Evolutionary conservation across 2,797 vertebrate genomes (phyloP).

Genomic region (Harpagifer antarcticus): DNA sequence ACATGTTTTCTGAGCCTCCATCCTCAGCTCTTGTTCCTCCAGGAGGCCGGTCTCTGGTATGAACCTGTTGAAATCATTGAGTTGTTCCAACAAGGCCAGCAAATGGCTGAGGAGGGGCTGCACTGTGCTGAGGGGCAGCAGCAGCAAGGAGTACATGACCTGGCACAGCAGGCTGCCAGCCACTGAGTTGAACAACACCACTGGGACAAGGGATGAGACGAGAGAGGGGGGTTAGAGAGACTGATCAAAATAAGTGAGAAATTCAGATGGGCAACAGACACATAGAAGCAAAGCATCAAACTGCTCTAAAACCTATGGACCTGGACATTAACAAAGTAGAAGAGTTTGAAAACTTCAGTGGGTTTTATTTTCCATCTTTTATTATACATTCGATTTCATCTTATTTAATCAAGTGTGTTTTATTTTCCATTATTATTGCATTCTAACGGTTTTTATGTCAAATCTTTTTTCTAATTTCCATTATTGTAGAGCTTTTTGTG

Average conservation of each 20-base stretch:
- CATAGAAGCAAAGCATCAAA: background rate
- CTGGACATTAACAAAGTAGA: background rate
- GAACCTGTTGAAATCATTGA: conserved; percentile 85
- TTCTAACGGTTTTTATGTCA: too few species aligned
- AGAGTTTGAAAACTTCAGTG: too few species aligned
- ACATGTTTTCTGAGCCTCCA: conserved; percentile 67
- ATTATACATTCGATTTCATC: too few species aligned
- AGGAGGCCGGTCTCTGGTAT: conserved; percentile 81
- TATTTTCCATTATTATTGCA: too few species aligned
- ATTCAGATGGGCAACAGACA: conserved; percentile 12
- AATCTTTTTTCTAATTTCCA: too few species aligned
- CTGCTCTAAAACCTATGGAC: background rate
- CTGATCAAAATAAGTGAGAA: conserved; percentile 17
- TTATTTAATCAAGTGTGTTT: too few species aligned
- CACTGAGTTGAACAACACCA: conserved; percentile 85
- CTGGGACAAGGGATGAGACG: conserved; percentile 59
- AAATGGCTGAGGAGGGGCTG: conserved; percentile 85
- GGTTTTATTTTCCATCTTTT: too few species aligned
- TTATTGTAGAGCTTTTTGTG: too few species aligned
- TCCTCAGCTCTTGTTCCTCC: conserved; percentile 82
- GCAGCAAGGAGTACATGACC: conserved; percentile 86
- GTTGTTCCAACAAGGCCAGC: conserved; percentile 83
- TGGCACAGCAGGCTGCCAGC: conserved; percentile 88
- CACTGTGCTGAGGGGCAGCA: conserved; percentile 83
- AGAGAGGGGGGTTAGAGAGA: conserved; percentile 28